A percentile compares a stretch with the other conserved stretches of the same genome.
phyloP scores from a whole-genome alignment of 1,140 invertebrate species.

The Drosophila lacteicornis region DNA sequence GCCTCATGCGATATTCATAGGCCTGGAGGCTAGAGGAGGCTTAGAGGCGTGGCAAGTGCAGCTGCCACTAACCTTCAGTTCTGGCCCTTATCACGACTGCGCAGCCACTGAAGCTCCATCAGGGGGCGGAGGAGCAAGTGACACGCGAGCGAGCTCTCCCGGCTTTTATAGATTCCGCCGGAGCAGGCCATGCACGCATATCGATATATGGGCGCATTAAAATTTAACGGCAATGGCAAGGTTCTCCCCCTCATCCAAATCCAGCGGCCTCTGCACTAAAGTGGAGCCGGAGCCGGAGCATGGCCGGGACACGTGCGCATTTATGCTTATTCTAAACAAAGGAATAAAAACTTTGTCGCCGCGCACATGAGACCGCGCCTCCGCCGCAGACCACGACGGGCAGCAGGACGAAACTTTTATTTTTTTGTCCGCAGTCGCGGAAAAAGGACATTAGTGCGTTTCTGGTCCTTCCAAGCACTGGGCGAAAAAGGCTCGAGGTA shows the following conservation, averaged over 20 bases:
- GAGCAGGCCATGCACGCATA: conserved; percentile 62
- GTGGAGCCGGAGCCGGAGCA: conserved; percentile 28
- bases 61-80: conserved; percentile 11
- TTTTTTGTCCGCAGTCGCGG: conserved; percentile 3
- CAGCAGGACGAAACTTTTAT: conserved; percentile 11
- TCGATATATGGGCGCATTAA: conserved; percentile 83
- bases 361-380: conserved; percentile 70
- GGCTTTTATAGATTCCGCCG: conserved; percentile 64
- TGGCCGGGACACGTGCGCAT: conserved; percentile 70
- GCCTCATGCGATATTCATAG: conserved; percentile 73
- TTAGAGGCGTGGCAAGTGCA: conserved; percentile 9
- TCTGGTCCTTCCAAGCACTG: not conserved
- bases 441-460: conserved; percentile 14
- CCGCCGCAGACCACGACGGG: too few relatives aligned
- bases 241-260: not conserved
- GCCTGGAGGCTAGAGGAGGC: conserved; percentile 1
- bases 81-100: conserved; percentile 36
- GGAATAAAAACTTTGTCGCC: conserved; percentile 79
- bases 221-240: conserved; percentile 70
- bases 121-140: conserved; percentile 15
- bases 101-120: conserved; percentile 19
- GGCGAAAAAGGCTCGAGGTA: not conserved
- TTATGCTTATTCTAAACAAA: conserved; percentile 83
- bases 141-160: conserved; percentile 30
- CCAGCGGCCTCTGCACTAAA: conserved; percentile 49